Percentiles rank a stretch among this genome's conserved stretches.
These are phyloP conservation scores for Melieria omissa DNA, from an alignment of 2,888 invertebrate genomes.

Conservation along the genomic window DNA sequence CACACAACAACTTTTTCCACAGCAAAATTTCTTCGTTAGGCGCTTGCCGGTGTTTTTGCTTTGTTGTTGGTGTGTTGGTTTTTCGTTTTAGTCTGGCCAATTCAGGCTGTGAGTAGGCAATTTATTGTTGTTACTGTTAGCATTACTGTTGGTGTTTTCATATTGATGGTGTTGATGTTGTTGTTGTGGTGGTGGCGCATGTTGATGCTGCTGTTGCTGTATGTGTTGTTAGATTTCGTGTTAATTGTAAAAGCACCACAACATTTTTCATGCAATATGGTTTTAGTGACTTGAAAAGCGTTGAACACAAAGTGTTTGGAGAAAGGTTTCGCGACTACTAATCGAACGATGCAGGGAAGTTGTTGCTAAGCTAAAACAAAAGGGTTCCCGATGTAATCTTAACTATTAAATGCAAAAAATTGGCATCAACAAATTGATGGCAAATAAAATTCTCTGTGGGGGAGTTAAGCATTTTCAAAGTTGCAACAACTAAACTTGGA, in stretches of 20 bases:
- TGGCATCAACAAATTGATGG: too few relatives aligned
- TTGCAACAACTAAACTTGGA: too few relatives aligned
- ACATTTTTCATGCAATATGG: too few relatives aligned
- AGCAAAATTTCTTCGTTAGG: constrained; percentile 22
- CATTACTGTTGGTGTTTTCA: background rate
- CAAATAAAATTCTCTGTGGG: too few relatives aligned
- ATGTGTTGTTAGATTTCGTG: background rate
- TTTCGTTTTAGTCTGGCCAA: background rate
- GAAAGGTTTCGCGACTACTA: too few relatives aligned
- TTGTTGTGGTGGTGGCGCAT: background rate
- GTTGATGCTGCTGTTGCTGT: background rate
- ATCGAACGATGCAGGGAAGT: too few relatives aligned
- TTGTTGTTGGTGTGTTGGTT: background rate
- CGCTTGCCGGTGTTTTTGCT: constrained; percentile 4
- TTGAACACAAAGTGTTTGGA: too few relatives aligned
- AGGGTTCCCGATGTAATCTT: too few relatives aligned
- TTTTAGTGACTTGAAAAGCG: too few relatives aligned
- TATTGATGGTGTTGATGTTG: background rate
- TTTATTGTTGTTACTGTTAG: constrained; percentile 5
- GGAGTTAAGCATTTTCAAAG: too few relatives aligned
- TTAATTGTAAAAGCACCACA: background rate
- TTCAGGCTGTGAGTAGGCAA: constrained; percentile 25
- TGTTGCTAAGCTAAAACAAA: too few relatives aligned
- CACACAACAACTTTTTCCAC: constrained; percentile 9
- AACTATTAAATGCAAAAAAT: too few relatives aligned